These are phyloP conservation scores for Acanthosoma haemorrhoidale DNA, from an alignment of 2,888 invertebrate species.

Conservation along the genomic window DNA sequence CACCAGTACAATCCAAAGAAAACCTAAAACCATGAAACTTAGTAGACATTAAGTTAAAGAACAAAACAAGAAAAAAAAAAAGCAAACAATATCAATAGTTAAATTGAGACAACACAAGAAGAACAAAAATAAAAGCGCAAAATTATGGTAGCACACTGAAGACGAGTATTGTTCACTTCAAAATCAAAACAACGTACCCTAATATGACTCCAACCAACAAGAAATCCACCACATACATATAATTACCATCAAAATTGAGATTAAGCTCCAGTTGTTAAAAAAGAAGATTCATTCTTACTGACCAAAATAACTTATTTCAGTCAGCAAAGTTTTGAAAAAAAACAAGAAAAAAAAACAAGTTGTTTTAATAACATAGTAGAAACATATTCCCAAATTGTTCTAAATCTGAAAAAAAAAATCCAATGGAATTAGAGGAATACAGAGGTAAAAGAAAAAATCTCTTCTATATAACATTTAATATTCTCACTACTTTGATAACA, in stretches of 20 bases:
- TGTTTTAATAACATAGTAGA: not conserved
- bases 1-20: too few relatives aligned
- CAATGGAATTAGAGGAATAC: not conserved
- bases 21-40: too few relatives aligned
- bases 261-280: not conserved
- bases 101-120: too few relatives aligned
- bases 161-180: too few relatives aligned
- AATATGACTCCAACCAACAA: not conserved
- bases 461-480: not conserved
- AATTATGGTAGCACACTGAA: too few relatives aligned
- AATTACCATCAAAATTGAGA: constrained; percentile 6
- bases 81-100: too few relatives aligned
- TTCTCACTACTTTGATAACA: not conserved
- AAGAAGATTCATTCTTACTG: not conserved
- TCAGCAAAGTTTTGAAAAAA: not conserved
- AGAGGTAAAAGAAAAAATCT: not conserved
- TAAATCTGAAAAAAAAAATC: constrained; percentile 8
- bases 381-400: not conserved
- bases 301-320: constrained; percentile 2
- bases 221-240: not conserved
- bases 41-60: too few relatives aligned
- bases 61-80: too few relatives aligned
- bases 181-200: not conserved
- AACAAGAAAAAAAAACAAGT: not conserved
- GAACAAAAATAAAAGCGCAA: too few relatives aligned